A percentile compares a stretch with the other conserved stretches of the same genome.
phyloP scores from a whole-genome alignment of 2,888 invertebrate species.

The Epinotia bilunana region DNA sequence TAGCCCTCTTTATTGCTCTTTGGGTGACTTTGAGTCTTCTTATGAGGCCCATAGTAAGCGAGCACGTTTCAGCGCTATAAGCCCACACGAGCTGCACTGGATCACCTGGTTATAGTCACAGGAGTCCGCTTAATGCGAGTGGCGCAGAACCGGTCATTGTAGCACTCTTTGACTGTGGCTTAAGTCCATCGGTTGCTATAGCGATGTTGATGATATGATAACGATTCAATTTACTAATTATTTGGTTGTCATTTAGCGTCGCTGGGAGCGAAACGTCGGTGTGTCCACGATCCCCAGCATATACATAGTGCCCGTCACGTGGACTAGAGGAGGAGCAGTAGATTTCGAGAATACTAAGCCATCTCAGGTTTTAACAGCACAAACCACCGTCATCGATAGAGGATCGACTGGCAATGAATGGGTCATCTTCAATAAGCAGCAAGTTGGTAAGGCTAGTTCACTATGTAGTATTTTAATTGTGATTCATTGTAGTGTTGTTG shows the following conservation, averaged over 20 bases:
- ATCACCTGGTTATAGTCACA: too few species aligned
- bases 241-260: conserved; percentile 56
- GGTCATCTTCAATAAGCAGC: conserved; percentile 86
- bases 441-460: conserved; percentile 73
- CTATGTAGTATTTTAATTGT: not conserved
- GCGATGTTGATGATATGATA: too few species aligned
- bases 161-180: too few species aligned
- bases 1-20: too few species aligned
- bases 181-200: too few species aligned
- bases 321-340: conserved; percentile 69
- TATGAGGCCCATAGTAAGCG: too few species aligned
- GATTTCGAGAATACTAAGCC: conserved; percentile 75
- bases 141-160: too few species aligned
- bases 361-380: conserved; percentile 59
- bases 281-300: conserved; percentile 55
- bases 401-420: conserved; percentile 75
- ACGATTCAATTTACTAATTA: not conserved
- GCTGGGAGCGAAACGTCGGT: conserved; percentile 69
- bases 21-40: too few species aligned
- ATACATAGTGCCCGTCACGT: conserved; percentile 78
- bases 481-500: not conserved
- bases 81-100: too few species aligned
- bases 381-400: conserved; percentile 57
- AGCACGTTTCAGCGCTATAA: too few species aligned
- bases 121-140: too few species aligned